Conservation (phyloP, 2,797 vertebrate genomes). For the Remorina albescens region DNA sequence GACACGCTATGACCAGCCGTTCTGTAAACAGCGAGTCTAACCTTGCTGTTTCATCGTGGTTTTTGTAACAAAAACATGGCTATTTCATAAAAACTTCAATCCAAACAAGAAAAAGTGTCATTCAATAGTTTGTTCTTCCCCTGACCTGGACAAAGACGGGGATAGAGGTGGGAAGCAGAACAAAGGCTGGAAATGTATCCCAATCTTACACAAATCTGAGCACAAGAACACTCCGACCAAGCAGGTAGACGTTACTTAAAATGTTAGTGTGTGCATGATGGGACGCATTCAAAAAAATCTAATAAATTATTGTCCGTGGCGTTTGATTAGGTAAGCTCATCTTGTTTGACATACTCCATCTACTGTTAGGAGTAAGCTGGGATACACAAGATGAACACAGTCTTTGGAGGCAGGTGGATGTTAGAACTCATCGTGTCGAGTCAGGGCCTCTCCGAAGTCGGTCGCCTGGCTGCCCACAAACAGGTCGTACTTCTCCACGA, state of each 20-base stretch:
- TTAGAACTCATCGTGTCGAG: slow-evolving; percentile 96
- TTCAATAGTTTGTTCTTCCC: slow-evolving; percentile 32
- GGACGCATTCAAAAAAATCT: slow-evolving; percentile 81
- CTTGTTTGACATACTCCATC: slow-evolving; percentile 31
- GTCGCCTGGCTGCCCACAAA: slow-evolving; percentile 99
- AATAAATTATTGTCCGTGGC: slow-evolving; percentile 91
- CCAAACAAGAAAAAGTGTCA: slow-evolving; percentile 6
- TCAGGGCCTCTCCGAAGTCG: slow-evolving; percentile 97
- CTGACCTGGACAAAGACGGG: slow-evolving; percentile 22
- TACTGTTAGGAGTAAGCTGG: slow-evolving; percentile 33
- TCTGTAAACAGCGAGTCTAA: slow-evolving; percentile 41
- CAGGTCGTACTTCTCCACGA: slow-evolving; percentile 96
- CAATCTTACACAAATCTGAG: slow-evolving; percentile 36
- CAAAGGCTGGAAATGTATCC: slow-evolving; percentile 38
- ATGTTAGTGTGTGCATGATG: slow-evolving; percentile 52
- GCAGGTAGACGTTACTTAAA: slow-evolving; percentile 35
- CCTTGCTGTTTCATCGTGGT: slow-evolving; percentile 31
- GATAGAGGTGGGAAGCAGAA: slow-evolving; percentile 48
- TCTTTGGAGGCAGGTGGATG: slow-evolving; percentile 55
- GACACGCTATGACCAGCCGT: slow-evolving; percentile 3
- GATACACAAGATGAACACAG: slow-evolving; percentile 57
- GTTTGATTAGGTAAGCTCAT: slow-evolving; percentile 54
- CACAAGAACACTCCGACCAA: slow-evolving; percentile 41
- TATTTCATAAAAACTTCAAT: slow-evolving; percentile 31
- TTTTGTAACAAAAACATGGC: slow-evolving; percentile 41